phyloP scores from a whole-genome alignment of 2,113 vertebrate genomes.

The Mastomys natalensis region DNA sequence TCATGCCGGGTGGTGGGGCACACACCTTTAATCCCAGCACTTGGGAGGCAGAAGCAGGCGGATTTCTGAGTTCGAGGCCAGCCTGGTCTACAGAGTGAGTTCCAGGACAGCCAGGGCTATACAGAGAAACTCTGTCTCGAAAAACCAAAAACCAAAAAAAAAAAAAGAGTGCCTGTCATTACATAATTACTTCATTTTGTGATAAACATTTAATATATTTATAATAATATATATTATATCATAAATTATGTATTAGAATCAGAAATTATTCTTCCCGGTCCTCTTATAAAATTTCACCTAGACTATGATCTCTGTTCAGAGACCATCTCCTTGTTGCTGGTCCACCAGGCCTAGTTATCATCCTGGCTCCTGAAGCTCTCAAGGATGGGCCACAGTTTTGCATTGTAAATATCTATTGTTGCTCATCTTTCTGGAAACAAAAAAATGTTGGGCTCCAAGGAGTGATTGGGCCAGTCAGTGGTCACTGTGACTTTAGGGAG shows the following conservation, averaged over 20 bases:
- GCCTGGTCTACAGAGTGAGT: no score
- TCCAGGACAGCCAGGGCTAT: no score
- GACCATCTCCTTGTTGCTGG: neutral
- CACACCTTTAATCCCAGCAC: no score
- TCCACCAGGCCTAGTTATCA: fast-evolving
- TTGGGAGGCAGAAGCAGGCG: no score
- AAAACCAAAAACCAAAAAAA: no score
- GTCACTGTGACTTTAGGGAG: neutral
- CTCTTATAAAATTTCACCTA: conserved; percentile 68
- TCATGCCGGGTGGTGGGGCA: no score
- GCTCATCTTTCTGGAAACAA: fast-evolving
- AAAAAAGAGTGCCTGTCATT: neutral
- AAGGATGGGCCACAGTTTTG: fast-evolving
- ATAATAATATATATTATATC: no score
- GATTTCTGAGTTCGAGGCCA: no score
- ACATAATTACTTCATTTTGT: neutral
- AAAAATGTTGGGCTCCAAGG: fast-evolving
- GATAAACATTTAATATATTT: neutral
- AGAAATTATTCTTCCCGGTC: conserved; percentile 65
- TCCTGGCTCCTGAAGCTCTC: neutral
- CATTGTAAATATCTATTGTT: fast-evolving
- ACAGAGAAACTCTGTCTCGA: no score
- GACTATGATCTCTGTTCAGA: neutral
- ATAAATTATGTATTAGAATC: conserved; percentile 40
- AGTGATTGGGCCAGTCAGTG: neutral